Base-by-base conservation (phyloP, 2,797 vertebrate species). In the Platyrinchus mystaceus region DNA sequence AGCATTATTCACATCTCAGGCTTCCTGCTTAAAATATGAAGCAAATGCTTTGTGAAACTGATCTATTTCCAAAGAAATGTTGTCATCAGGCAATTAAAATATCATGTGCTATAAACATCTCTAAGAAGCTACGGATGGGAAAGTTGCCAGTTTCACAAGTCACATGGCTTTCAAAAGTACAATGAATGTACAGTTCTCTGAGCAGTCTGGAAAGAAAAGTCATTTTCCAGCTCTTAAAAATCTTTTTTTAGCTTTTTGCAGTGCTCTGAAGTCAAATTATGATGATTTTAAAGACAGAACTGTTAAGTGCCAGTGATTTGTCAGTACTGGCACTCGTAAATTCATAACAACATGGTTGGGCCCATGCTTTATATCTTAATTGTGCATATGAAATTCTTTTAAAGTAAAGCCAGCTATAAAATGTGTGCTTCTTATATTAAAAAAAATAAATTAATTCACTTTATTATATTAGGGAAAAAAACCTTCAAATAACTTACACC, bases 151-250 rank as follows among this genome's bases (percentile, higher is more conserved):
- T 64, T 94, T 88, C 85, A 82, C 59, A 11, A 88, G 85, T 79
- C 70, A 71, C 85, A 47, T 84, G 90, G 74, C 91, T 92, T 96
- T 94, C 74, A 50, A 70, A 94, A 90, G 64, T 70, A 97, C 87
- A 95, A 96, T 91, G 95, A 94, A 84, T n/a, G 70, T 84, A 95
- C 89, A 97, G 89, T 95, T 58, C 44, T 95, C 83, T 34, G 77
- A 94, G 49, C 46, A 64, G 87, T 34, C 85, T 96, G 95, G 95
- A 96, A 94, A 94, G 77, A 89, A 82, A 96, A 96, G 56, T 77
- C 0, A 44, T 87, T 96, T 96, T 94, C 95, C 95, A 96, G 43
- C 87, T 82, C 83, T 90, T 94, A 88, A 94, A 52, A 94, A 60
- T 63, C 63, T 86, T 88, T 96, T 95, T 91, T 95, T 91, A 96